Percentiles rank a stretch among this genome's conserved stretches.
phyloP scores from a whole-genome alignment of 2,888 invertebrate genomes.

The Ariolimax columbianus region DNA sequence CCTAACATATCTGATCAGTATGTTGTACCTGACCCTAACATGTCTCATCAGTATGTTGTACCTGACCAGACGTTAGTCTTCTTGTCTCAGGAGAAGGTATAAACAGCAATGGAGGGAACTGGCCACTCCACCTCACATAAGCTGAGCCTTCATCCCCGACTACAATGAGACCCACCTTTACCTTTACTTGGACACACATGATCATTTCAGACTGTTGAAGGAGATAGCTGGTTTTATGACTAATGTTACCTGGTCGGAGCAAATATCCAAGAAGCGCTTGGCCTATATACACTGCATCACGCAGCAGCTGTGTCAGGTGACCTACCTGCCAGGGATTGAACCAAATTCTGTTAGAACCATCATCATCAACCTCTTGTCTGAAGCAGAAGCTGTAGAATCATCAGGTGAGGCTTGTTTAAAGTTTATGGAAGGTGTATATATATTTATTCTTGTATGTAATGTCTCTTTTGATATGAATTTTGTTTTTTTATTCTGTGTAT shows the following conservation, averaged over 20 bases:
- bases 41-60: too few species aligned
- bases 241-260: slow-evolving; percentile 79
- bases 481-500: too few species aligned
- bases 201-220: slow-evolving; percentile 81
- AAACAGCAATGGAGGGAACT: too few species aligned
- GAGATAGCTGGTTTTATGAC: slow-evolving; percentile 82
- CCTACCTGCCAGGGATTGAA: slow-evolving; percentile 66
- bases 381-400: slow-evolving; percentile 73
- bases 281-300: slow-evolving; percentile 83
- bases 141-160: too few species aligned
- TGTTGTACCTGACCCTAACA: too few species aligned
- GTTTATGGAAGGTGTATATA: neutral
- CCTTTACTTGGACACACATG: too few species aligned
- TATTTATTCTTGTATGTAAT: neutral
- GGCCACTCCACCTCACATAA: too few species aligned
- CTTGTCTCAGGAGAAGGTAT: too few species aligned
- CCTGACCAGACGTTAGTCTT: too few species aligned
- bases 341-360: slow-evolving; percentile 63
- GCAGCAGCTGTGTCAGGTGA: slow-evolving; percentile 81
- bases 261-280: slow-evolving; percentile 82
- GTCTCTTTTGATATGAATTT: too few species aligned
- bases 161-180: too few species aligned
- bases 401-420: slow-evolving; percentile 63
- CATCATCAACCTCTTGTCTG: slow-evolving; percentile 74
- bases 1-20: too few species aligned